A percentile compares a stretch with the other conserved stretches of the same genome.
Evolutionary conservation across 2,888 invertebrate genomes (phyloP).

Genomic region (Cremastinae sp.): DNA sequence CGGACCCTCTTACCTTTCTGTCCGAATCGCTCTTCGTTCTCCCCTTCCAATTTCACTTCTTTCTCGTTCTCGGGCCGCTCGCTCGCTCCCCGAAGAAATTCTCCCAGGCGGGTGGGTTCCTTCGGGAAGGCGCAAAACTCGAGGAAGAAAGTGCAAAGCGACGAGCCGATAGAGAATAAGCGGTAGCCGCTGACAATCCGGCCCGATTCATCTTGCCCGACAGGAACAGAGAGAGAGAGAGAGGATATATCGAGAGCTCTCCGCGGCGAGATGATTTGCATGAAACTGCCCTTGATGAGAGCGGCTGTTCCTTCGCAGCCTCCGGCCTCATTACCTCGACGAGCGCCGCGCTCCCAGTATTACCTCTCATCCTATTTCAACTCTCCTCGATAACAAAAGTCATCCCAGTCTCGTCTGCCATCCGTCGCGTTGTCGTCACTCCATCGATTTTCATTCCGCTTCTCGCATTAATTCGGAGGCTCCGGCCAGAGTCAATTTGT

Average conservation of each 20-base stretch:
- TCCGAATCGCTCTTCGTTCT: slow-evolving; percentile 73
- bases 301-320: slow-evolving; percentile 62
- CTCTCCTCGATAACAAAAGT: slow-evolving; percentile 42
- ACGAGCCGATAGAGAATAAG: slow-evolving; percentile 38
- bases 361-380: slow-evolving; percentile 47
- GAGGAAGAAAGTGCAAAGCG: slow-evolving; percentile 23
- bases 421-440: slow-evolving; percentile 61
- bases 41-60: slow-evolving; percentile 68
- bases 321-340: slow-evolving; percentile 69
- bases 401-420: slow-evolving; percentile 54
- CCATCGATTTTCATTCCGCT: slow-evolving; percentile 52
- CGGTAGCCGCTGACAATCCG: slow-evolving; percentile 61
- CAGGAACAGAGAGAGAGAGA: slow-evolving; percentile 41
- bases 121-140: slow-evolving; percentile 40
- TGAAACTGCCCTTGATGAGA: slow-evolving; percentile 71
- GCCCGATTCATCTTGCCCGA: slow-evolving; percentile 56
- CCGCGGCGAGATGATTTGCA: slow-evolving; percentile 69
- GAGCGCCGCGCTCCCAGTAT: slow-evolving; percentile 49
- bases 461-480: slow-evolving; percentile 53
- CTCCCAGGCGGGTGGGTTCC: slow-evolving; percentile 54
- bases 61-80: slow-evolving; percentile 64
- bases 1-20: slow-evolving; percentile 78
- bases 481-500: slow-evolving; percentile 51
- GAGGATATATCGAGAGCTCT: slow-evolving; percentile 45
- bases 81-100: slow-evolving; percentile 59